Percentiles rank a stretch among this genome's conserved stretches.
Evolutionary conservation across 2,113 vertebrate species (phyloP).

Genomic region (Arizona elegans): DNA sequence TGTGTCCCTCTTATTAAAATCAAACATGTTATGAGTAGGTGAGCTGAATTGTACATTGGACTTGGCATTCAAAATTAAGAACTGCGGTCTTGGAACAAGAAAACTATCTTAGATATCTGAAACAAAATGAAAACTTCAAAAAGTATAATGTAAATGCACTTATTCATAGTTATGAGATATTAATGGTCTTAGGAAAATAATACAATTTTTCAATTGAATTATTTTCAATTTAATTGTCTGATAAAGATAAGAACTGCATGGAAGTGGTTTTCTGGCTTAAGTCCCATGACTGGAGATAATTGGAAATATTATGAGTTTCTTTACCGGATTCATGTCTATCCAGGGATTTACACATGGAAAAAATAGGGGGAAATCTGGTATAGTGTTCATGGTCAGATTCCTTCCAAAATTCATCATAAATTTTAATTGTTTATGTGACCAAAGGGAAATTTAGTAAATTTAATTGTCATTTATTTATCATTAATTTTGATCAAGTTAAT

Average conservation of each 20-base stretch:
- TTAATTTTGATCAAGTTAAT: not conserved
- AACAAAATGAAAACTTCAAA: not conserved
- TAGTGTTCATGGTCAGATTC: not conserved
- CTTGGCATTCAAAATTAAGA: not conserved
- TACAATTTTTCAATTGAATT: not conserved
- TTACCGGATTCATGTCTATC: not conserved
- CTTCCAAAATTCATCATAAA: not conserved
- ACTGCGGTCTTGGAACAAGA: not conserved
- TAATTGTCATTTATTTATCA: not conserved
- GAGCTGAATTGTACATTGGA: not conserved
- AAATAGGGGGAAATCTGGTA: not conserved
- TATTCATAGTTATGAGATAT: not conserved
- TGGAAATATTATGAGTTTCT: not conserved
- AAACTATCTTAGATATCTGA: not conserved
- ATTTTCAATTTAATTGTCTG: not conserved
- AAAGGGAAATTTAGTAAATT: not conserved
- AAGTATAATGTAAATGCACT: not conserved
- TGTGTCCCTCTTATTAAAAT: not conserved
- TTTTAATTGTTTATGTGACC: not conserved
- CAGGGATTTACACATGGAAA: not conserved
- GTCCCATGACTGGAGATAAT: not conserved
- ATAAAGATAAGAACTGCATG: not conserved
- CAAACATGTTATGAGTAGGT: not conserved
- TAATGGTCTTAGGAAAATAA: not conserved
- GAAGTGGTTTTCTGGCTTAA: not conserved